Evolutionary conservation across 2,113 vertebrate genomes (phyloP), one percentile per base, ranked within the genome.

Genomic region (Rhea pennata): DNA sequence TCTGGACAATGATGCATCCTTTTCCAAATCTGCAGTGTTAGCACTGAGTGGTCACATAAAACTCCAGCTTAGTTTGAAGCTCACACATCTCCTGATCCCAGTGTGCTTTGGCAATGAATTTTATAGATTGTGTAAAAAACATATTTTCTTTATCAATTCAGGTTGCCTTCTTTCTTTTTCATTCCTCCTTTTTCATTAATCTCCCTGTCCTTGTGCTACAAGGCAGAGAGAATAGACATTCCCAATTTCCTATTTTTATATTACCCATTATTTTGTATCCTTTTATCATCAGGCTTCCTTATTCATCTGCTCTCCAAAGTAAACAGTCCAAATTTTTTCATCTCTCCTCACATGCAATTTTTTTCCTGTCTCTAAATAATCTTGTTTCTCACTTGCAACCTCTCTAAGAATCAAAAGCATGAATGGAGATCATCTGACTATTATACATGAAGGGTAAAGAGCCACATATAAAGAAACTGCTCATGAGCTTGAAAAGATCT

Each of bases 401-500:
- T 87, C 82, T 91, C 73, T 76, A 83, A 90, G 54, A 87, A 71
- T 80, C 71, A 94, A 92, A 31, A 90, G 50, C 24, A 67, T 90
- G 95, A 96, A 65, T 61, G 86, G 83, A 75, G 56, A 78, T 94
- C 87, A 87, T 93, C 84, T 88, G 90, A 92, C 85, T 90, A 48
- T 96, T 95, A 94, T 23, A 94, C 73, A 90, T 33, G 9, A 7
- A 89, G 44, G 39, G 7, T 76, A 76, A 92, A 94, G 81, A 79
- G 61, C 93, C 91, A 42, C 36, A 59, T 50, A 79, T 86, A 89
- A 92, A 92, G 73, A 83, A 96, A 93, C 53, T 88, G 64, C 46
- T 93, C 39, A 56, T 64, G 69, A 87, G 56, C 42, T 81, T 93
- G 77, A 93, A 95, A 90, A 16, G 53, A 88, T 94, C 13, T 88